A percentile compares a stretch with the other conserved stretches of the same genome.
Conservation (phyloP, 2,113 vertebrate genomes). For the Entomyzon cyanotis region DNA sequence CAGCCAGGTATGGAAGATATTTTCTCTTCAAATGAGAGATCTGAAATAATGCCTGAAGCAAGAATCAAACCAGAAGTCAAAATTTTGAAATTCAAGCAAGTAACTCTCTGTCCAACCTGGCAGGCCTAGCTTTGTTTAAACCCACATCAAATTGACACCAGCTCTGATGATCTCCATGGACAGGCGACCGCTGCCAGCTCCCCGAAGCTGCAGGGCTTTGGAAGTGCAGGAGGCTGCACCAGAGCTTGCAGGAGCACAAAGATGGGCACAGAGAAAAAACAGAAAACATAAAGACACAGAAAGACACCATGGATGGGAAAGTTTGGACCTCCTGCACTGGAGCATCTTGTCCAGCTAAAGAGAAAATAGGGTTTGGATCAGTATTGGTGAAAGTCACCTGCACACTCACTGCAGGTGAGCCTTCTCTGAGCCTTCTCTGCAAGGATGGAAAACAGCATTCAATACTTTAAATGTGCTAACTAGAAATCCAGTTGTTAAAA, state of each 20-base stretch:
- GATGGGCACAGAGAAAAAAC: neutral
- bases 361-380: neutral
- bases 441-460: neutral
- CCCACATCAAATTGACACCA: neutral
- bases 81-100: conserved; percentile 18
- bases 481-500: neutral
- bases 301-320: neutral
- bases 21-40: neutral
- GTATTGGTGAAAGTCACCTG: neutral
- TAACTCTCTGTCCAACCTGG: conserved; percentile 1
- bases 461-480: neutral
- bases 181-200: fast-evolving
- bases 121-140: neutral
- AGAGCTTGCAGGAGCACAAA: neutral
- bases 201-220: neutral
- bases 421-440: neutral
- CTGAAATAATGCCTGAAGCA: conserved; percentile 11
- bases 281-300: neutral
- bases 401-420: neutral
- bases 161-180: neutral
- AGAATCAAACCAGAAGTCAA: conserved; percentile 19
- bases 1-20: neutral
- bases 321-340: neutral
- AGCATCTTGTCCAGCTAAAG: neutral
- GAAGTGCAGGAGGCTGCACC: neutral